Conservation (phyloP, 2,888 invertebrate genomes). For the Pristionchus maxplancki region DNA sequence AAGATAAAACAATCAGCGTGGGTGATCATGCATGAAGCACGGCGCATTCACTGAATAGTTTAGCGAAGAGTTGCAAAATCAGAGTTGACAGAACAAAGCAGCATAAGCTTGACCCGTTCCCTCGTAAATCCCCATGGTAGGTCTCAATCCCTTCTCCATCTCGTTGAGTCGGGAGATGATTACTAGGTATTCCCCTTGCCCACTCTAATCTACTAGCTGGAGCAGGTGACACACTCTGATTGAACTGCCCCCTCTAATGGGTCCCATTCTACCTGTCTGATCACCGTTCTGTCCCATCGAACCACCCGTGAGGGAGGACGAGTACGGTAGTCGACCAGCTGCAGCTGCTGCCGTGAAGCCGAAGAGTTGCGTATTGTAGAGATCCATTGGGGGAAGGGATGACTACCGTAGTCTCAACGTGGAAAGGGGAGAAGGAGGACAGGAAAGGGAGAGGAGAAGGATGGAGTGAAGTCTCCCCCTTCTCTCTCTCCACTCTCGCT, state of each 20-base stretch:
- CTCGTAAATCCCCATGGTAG: not conserved
- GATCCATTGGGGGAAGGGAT: constrained; percentile 35
- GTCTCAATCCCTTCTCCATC: not conserved
- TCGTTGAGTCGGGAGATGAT: constrained; percentile 16
- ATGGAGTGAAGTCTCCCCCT: constrained; percentile 12
- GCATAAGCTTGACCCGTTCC: not conserved
- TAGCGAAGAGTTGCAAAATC: not conserved
- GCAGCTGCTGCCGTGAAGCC: constrained; percentile 45
- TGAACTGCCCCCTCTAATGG: constrained; percentile 9
- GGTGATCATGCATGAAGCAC: not conserved
- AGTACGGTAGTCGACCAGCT: constrained; percentile 21
- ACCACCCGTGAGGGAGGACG: not conserved
- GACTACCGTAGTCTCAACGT: constrained; percentile 42
- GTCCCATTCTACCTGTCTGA: constrained; percentile 38
- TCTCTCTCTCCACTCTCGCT: constrained; percentile 25
- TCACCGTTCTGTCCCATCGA: constrained; percentile 3
- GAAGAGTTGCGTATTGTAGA: constrained; percentile 44
- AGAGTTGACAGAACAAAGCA: not conserved
- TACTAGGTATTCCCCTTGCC: not conserved
- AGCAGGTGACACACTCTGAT: constrained; percentile 48
- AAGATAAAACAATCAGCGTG: not conserved
- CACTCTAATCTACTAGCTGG: constrained; percentile 32
- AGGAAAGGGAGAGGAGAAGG: not conserved
- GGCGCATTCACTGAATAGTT: not conserved
- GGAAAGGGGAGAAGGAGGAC: constrained; percentile 8